Base-by-base conservation (phyloP, 2,888 invertebrate genomes). In the Tridacna crocea region DNA sequence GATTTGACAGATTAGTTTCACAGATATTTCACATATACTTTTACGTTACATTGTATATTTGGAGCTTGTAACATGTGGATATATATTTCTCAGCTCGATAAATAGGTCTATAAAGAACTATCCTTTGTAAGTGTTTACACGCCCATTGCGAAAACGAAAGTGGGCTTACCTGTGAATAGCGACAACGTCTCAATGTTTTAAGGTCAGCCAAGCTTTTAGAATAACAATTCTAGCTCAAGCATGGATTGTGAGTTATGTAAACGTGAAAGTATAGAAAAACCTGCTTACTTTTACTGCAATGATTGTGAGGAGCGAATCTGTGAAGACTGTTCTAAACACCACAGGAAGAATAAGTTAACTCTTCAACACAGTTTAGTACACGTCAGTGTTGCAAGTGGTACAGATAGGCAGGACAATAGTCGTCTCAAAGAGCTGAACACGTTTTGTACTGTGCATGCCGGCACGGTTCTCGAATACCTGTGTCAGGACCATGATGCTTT, bases 201-300 rank as follows among this genome's bases (percentile, higher is more conserved):
- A n/a, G n/a, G n/a, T n/a, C n/a, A n/a, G 36, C 8, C 36, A 36
- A 8, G 8, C 36, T 36, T n/a, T n/a, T n/a, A n/a, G 36, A 8
- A 36, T 2, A 36, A 36, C 36, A 36, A 36, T 4, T 36, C 36
- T 36, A 36, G 36, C 36, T 8, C 8, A 36, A 36, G 15, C 15
- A 61, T 61, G 61, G 26, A 61, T 24, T 61, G 61, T 61, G 61
- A 61, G 13, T 61, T 24, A 24, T 61, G 61, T 61, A n/a, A 24
- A 61, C 61, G 61, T 61, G 61, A 61, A n/a, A 24, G 22, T 6
- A 61, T 61, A 61, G 22, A 22, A 10, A 24, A n/a, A 22, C 19
- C 22, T 24, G n/a, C 61, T 61, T 2, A 6, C n/a, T 61, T n/a
- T 13, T 61, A 61, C 22, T 61, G 61, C 22, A 61, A 22, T 61